These are phyloP conservation scores for Catharus fuscescens DNA, from an alignment of 2,113 vertebrate genomes.

Conservation along the genomic window DNA sequence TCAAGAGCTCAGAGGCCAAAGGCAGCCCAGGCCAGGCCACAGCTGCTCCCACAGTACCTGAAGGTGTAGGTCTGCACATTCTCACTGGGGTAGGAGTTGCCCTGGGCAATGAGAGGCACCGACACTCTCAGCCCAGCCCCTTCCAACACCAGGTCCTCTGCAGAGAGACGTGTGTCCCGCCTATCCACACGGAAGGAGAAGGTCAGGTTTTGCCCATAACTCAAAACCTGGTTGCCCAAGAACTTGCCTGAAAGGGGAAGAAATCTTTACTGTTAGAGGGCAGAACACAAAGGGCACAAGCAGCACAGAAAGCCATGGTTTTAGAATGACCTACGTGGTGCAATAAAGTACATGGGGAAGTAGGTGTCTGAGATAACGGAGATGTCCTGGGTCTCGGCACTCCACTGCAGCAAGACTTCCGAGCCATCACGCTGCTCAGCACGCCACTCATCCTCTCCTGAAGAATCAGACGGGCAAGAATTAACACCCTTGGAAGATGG, in stretches of 20 bases:
- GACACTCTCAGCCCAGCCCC: conserved; percentile 85
- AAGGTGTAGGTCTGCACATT: conserved; percentile 84
- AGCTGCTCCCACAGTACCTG: conserved; percentile 75
- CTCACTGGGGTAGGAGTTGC: conserved; percentile 93
- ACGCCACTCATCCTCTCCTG: conserved; percentile 88
- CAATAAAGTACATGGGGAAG: conserved; percentile 93
- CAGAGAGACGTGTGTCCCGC: conserved; percentile 89
- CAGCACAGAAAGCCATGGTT: background rate
- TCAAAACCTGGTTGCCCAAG: conserved; percentile 90
- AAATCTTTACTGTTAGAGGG: background rate
- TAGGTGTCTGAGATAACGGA: conserved; percentile 91
- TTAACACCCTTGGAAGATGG: background rate
- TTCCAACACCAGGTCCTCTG: conserved; percentile 93
- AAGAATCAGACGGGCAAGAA: background rate
- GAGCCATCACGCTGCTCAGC: conserved; percentile 88
- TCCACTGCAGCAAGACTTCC: conserved; percentile 83
- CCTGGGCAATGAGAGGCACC: conserved; percentile 93
- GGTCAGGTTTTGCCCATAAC: conserved; percentile 92
- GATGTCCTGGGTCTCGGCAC: conserved; percentile 80
- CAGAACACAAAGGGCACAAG: background rate
- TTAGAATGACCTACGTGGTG: conserved; percentile 82
- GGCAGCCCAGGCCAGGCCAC: background rate
- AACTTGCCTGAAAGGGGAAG: conserved; percentile 83
- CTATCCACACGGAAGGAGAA: conserved; percentile 91
- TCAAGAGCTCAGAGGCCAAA: background rate